Conservation (phyloP, 30 jellyfish, hydroid and myxozoan genomes). For the Nemopilema nomurai region DNA sequence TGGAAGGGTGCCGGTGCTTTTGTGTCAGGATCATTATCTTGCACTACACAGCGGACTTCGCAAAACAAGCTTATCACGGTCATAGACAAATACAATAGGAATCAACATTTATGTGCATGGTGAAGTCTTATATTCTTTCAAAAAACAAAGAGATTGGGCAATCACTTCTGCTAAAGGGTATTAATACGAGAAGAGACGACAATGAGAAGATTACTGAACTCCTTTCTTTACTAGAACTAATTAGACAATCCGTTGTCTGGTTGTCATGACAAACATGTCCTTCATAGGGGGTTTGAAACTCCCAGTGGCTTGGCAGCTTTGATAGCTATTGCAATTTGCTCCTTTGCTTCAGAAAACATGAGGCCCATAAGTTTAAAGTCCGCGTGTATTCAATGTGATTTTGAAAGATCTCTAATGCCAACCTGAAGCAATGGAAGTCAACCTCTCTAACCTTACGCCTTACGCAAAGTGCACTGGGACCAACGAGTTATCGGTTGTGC, state of each 20-base stretch:
- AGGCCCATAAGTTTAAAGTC: no score
- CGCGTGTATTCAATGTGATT: no score
- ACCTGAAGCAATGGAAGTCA: no score
- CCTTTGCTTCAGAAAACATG: neutral
- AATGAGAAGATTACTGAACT: neutral
- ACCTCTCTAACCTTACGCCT: no score
- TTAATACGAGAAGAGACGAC: neutral
- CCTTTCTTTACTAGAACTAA: neutral
- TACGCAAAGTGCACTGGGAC: no score
- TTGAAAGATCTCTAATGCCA: no score
- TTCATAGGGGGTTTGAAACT: no score
- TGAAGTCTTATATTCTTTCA: neutral
- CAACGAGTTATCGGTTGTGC: no score
- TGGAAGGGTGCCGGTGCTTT: neutral
- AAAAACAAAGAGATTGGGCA: neutral
- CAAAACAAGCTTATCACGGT: neutral
- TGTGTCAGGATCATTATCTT: neutral
- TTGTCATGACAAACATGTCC: neutral
- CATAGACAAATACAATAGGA: neutral
- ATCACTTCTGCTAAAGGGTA: neutral
- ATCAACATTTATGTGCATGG: neutral
- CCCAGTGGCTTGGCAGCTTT: no score
- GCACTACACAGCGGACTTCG: neutral
- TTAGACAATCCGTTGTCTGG: neutral
- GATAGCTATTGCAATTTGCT: no score